Evolutionary conservation across 2,888 invertebrate species (phyloP), one percentile per base, ranked within the genome.

Genomic region (Luperina nickerlii): DNA sequence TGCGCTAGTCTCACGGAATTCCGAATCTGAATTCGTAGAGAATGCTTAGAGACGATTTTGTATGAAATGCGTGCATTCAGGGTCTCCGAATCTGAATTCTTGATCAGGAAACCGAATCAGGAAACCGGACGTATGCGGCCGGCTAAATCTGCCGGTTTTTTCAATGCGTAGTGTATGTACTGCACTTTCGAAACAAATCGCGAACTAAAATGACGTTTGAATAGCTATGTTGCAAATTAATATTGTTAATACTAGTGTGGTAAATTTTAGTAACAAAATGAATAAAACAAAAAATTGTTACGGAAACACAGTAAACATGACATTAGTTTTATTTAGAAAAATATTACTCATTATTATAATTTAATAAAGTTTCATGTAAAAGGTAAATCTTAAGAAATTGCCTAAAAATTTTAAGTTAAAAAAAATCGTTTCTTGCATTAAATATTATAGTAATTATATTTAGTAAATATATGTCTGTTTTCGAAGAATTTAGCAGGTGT

Each of bases 211-310:
- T 65, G 77, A 81, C 81, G 13, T 77, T 71, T 20, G 0, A 45
- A 27, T 15, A 32, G 24, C n/a, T 67, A 77, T 82, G 83, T 81
- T 81, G 77, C 83, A 15, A 81, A 45, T 51, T 70, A 54, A 66
- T 45, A 27, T 11, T 18, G 0, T 9, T 2, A 48, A 60, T 67
- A 32, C 27, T 60, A 20, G 24, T 24, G 7, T 70, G 60, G 81
- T 76, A 82, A 45, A 15, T 9, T 27, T 38, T 0, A 27, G 11
- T 15, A 45, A 57, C 6, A 24, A 68, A 57, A 71, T 63, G 0
- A 42, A 15, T 38, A 8, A 4, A 9, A n/a, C 15, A 48, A 73
- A 66, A 24, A 69, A 42, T 27, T 27, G 2, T 45, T 45, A 24
- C 18, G 6, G 9, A 38, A 60, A 42, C 20, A n/a, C 5, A 67